phyloP scores from a whole-genome alignment of 53 echinoderm and acorn worm species.

The Stichopus horrens region DNA sequence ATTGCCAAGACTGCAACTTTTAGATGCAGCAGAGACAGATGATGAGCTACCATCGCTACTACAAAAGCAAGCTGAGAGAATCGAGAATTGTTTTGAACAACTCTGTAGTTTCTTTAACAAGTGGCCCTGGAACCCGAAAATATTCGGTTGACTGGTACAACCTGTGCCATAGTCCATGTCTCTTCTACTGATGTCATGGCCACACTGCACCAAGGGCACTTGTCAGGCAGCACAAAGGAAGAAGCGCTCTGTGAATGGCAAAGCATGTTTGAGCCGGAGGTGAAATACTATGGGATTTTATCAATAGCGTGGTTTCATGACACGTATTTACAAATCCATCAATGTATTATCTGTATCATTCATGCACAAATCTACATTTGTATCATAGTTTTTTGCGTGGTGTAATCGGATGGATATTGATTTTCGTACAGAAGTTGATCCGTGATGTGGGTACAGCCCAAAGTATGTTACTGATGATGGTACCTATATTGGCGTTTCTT shows the following conservation, averaged over 20 bases:
- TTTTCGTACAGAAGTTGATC: constrained; percentile 21
- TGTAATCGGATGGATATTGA: constrained; percentile 14
- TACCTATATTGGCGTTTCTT: constrained; percentile 21
- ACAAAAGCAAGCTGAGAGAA: background rate
- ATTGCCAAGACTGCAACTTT: constrained; percentile 5
- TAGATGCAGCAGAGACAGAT: background rate
- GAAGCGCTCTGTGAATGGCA: constrained; percentile 28
- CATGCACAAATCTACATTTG: constrained; percentile 34
- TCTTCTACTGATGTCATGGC: constrained; percentile 22
- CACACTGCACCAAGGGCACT: constrained; percentile 17
- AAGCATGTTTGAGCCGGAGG: constrained; percentile 1
- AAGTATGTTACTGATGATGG: constrained; percentile 24
- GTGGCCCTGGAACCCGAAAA: constrained; percentile 1
- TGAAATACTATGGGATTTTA: constrained; percentile 15
- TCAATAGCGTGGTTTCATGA: constrained; percentile 2
- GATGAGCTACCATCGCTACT: background rate
- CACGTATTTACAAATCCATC: background rate
- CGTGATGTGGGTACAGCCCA: constrained; percentile 32
- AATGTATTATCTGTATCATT: background rate
- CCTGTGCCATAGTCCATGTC: constrained; percentile 26
- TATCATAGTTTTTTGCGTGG: constrained; percentile 30
- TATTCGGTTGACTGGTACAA: constrained; percentile 12
- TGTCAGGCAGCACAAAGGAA: constrained; percentile 13
- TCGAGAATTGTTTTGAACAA: constrained; percentile 5
- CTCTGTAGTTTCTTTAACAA: constrained; percentile 3